These are phyloP conservation scores for Poicephalus gulielmi DNA, from an alignment of 2,113 vertebrate species.

Conservation along the genomic window DNA sequence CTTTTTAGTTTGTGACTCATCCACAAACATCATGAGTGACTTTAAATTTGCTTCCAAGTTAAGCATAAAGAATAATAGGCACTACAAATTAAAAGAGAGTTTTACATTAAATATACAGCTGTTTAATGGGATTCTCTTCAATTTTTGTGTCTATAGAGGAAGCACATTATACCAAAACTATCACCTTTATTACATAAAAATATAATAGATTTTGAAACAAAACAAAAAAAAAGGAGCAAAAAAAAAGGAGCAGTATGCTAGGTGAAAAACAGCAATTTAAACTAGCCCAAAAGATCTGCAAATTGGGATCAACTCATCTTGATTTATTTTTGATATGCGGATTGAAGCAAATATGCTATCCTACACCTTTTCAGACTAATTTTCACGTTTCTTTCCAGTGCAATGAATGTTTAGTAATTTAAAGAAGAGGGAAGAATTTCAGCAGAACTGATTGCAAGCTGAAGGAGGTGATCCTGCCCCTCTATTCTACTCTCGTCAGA, in stretches of 20 bases:
- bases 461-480: background rate
- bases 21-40: background rate
- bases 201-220: background rate
- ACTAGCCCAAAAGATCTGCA: background rate
- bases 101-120: background rate
- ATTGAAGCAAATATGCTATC: background rate
- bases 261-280: background rate
- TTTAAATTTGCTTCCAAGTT: background rate
- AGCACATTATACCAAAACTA: background rate
- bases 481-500: background rate
- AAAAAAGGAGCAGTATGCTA: background rate
- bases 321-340: background rate
- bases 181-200: background rate
- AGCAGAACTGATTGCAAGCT: background rate
- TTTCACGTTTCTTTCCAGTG: background rate
- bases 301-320: background rate
- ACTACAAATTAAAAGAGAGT: background rate
- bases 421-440: background rate
- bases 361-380: background rate
- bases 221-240: background rate
- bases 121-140: background rate
- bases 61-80: background rate
- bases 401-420: background rate
- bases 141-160: background rate
- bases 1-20: background rate